Base-by-base conservation (phyloP, 2,888 invertebrate species). In the Catocala sponsa region DNA sequence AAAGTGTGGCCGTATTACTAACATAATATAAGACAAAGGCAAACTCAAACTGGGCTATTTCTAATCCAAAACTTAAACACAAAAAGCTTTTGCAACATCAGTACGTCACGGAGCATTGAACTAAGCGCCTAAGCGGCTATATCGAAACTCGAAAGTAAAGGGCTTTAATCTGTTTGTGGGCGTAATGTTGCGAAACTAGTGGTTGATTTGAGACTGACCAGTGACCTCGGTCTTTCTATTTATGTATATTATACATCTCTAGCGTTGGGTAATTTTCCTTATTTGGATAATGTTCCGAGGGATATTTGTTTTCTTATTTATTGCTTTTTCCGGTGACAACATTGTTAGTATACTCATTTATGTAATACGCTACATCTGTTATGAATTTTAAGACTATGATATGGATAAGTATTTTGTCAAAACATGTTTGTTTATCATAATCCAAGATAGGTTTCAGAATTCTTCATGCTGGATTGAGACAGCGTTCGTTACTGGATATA, bases 81-180 rank as follows among this genome's bases (percentile, higher is more conserved):
- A n/a, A 44, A 49, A 47, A 43, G 49, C 57, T 58, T 72, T 72
- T 58, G 63, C 57, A 65, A 72, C 15, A 53, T 52, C 12, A 0
- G 7, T 42, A 10, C 13, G 11, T 25, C 6, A 48, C 25, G 44
- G 60, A 50, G 11, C 63, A 13, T 51, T 65, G 52, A 64, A 53
- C 55, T 54, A 49, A 59, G n/a, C 57, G 6, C 6, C 42, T 56
- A 48, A 43, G 12, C 38, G 50, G 7, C 15, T 38, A 12, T 35
- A 59, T 68, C 47, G 25, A 50, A 55, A 57, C 47, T 58, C 25
- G 10, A 64, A 71, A 69, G 75, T 65, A 72, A 78, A 78, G 68
- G 70, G 68, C 63, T 61, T 51, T 59, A 58, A 63, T 68, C 55
- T 44, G 52, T n/a, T 41, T 38, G 75, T 76, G 63, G 76, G 76